Base-by-base conservation (phyloP, 2,888 invertebrate genomes). In the Busseola fusca region DNA sequence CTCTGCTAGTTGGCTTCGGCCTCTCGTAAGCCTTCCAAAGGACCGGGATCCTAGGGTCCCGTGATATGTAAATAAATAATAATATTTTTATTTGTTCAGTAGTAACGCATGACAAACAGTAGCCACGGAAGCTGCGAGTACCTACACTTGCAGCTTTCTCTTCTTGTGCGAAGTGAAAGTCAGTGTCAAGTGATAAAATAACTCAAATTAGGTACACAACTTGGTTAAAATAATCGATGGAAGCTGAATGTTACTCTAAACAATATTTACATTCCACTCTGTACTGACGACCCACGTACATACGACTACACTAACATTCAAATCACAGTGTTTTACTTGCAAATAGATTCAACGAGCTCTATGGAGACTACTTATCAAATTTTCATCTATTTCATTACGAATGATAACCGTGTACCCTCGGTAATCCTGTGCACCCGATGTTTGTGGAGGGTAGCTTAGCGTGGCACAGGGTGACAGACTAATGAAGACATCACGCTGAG, bases 401-500 rank as follows among this genome's bases (percentile, higher is more conserved):
- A 52, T 0, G 1, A 59, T 59, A 66, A 50, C 67, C 48, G 0
- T 10, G 7, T 16, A 16, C 56, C 48, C 54, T 42, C 37, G 18
- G 6, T 2, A 67, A 75, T 57, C 67, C 56, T 12, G 21, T 18
- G 59, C n/a, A 16, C 37, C 52, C 45, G 56, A 21, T 42, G 57
- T 25, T 27, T 16, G 58, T 42, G 64, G 57, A 73, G 72, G 62
- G 82, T 72, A 68, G 80, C 67, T 74, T 60, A 71, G 62, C 37
- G 21, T 4, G 42, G 34, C 27, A 45, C 57, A 21, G 69, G 60
- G 57, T 1, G 62, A 62, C 69, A 27, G 34, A 58, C 69, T 84
- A 82, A 85, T 84, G 84, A 85, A 81, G 62, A 37, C 72, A 59
- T 34, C 85, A 71, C 60, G 84, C 86, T 74, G 82, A 21, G 81